These are phyloP conservation scores for Bombus sylvicola DNA, from an alignment of 1,140 invertebrate species.

Conservation along the genomic window DNA sequence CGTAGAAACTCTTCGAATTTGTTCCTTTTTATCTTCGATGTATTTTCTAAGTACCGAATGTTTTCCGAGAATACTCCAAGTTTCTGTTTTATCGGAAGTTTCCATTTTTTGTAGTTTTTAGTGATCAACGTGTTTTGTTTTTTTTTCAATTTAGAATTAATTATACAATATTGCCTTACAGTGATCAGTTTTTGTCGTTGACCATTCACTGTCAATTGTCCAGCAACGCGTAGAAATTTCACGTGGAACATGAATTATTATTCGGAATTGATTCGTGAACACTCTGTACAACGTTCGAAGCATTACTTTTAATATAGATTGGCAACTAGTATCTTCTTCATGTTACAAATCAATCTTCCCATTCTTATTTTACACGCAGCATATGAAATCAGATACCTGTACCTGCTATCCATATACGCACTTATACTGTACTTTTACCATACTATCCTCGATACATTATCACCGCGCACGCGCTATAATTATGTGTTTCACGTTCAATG, in stretches of 20 bases:
- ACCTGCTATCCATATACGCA: not conserved
- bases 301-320: not conserved
- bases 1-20: not conserved
- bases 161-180: too few species aligned
- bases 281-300: not conserved
- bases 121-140: too few species aligned
- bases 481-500: not conserved
- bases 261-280: too few species aligned
- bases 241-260: too few species aligned
- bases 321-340: not conserved
- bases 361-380: too few species aligned
- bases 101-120: too few species aligned
- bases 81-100: too few species aligned
- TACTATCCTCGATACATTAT: conserved; percentile 10
- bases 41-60: not conserved
- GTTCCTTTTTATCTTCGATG: not conserved
- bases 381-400: not conserved
- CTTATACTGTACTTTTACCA: not conserved
- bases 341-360: not conserved
- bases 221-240: too few species aligned
- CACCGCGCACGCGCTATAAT: conserved; percentile 20
- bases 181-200: too few species aligned
- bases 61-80: too few species aligned
- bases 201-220: too few species aligned
- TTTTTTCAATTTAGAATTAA: too few species aligned